These are phyloP conservation scores for Epinotia demarniana DNA, from an alignment of 2,888 invertebrate species.

Conservation along the genomic window DNA sequence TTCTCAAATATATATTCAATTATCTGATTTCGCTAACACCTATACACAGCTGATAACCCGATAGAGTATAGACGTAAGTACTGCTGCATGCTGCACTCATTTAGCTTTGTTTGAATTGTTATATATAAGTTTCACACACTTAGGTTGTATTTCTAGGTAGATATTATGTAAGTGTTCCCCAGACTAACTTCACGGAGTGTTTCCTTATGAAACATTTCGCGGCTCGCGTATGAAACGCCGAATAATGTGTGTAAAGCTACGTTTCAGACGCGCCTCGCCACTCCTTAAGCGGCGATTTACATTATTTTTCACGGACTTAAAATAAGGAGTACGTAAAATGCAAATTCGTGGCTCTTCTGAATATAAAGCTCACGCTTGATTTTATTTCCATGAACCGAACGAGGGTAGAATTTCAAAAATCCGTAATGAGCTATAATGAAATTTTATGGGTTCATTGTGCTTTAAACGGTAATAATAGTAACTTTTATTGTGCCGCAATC, in stretches of 20 bases:
- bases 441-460: slow-evolving; percentile 46
- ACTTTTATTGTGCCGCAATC: neutral
- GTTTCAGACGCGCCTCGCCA: slow-evolving; percentile 47
- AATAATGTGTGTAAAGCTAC: slow-evolving; percentile 42
- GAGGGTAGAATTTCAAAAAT: slow-evolving; percentile 67
- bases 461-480: neutral
- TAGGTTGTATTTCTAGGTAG: neutral
- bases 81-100: too few species aligned
- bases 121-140: neutral
- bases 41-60: too few species aligned
- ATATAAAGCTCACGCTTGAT: slow-evolving; percentile 75
- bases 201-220: slow-evolving; percentile 19
- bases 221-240: slow-evolving; percentile 1
- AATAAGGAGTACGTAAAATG: slow-evolving; percentile 70
- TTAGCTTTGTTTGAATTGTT: too few species aligned
- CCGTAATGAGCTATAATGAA: slow-evolving; percentile 57
- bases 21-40: too few species aligned
- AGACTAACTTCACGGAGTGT: neutral
- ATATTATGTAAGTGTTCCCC: slow-evolving; percentile 2
- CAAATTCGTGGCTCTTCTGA: slow-evolving; percentile 67
- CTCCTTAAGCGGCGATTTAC: slow-evolving; percentile 65
- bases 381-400: slow-evolving; percentile 68
- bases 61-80: too few species aligned
- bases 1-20: too few species aligned
- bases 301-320: slow-evolving; percentile 66